Percentiles rank a stretch among this genome's conserved stretches.
phyloP scores from a whole-genome alignment of 2,113 vertebrate species.

The Fregetta grallaria region DNA sequence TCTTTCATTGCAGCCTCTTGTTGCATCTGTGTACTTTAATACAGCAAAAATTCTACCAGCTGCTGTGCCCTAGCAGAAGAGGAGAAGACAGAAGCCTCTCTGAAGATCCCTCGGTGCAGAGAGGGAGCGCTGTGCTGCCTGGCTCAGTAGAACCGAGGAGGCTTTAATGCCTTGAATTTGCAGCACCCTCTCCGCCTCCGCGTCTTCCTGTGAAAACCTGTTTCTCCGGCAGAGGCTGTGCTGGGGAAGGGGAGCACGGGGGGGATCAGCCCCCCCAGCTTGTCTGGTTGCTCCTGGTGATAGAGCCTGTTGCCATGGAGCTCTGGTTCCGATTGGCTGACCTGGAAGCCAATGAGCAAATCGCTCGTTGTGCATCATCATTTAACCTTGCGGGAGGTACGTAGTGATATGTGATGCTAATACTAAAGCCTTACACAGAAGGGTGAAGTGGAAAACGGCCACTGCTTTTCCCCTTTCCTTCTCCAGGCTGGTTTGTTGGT shows the following conservation, averaged over 20 bases:
- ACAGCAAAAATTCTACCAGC: fast-evolving
- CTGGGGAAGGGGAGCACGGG: background rate
- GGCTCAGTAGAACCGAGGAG: background rate
- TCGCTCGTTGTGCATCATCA: constrained; percentile 36
- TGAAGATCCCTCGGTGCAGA: background rate
- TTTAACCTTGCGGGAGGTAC: constrained; percentile 53
- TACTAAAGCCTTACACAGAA: background rate
- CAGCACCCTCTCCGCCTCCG: background rate
- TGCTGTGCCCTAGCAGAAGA: background rate
- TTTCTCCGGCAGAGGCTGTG: background rate
- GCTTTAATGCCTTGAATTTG: background rate
- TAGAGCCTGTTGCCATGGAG: constrained; percentile 92
- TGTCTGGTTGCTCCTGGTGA: constrained; percentile 83
- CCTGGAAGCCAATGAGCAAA: constrained; percentile 79
- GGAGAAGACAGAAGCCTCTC: background rate
- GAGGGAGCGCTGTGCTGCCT: background rate
- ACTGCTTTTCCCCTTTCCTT: background rate
- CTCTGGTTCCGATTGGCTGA: constrained; percentile 82
- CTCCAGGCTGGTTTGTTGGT: background rate
- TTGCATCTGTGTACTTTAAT: background rate
- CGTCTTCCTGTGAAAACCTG: background rate
- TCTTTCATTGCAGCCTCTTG: background rate
- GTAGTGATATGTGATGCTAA: background rate
- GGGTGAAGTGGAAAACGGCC: background rate
- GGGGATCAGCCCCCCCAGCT: constrained; percentile 19